Evolutionary conservation across 2,888 invertebrate species (phyloP).

Genomic region (Leptinotarsa rubiginosa): DNA sequence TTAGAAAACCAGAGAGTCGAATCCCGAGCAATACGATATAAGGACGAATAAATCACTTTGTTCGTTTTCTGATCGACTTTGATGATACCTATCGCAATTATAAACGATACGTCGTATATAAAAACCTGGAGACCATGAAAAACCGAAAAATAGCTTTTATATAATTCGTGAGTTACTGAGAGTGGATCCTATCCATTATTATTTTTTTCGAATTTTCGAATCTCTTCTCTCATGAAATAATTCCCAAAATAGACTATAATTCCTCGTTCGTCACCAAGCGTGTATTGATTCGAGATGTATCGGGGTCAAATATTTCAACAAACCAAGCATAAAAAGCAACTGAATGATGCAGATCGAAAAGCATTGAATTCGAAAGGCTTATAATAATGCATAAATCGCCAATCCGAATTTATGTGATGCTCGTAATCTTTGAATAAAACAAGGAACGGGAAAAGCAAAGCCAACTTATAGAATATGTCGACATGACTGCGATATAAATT

Average conservation of each 20-base stretch:
- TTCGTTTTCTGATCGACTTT: no score
- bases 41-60: no score
- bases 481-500: constrained; percentile 54
- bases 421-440: constrained; percentile 43
- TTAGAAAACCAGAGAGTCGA: no score
- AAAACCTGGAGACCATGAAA: no score
- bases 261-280: constrained; percentile 27
- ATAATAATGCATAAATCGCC: constrained; percentile 49
- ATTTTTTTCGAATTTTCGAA: no score
- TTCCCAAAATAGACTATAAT: neutral
- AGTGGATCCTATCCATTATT: no score
- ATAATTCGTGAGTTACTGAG: no score
- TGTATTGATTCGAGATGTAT: constrained; percentile 43
- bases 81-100: no score
- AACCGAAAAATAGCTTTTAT: no score
- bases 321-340: constrained; percentile 31
- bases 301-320: constrained; percentile 46
- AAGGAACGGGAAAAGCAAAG: constrained; percentile 43
- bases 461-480: constrained; percentile 50
- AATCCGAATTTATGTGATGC: constrained; percentile 44
- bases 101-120: no score
- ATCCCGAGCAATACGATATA: no score
- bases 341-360: constrained; percentile 42
- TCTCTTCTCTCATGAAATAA: neutral
- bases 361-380: constrained; percentile 42